Base-by-base conservation (phyloP, 1,140 invertebrate genomes). In the Sitophilus oryzae region DNA sequence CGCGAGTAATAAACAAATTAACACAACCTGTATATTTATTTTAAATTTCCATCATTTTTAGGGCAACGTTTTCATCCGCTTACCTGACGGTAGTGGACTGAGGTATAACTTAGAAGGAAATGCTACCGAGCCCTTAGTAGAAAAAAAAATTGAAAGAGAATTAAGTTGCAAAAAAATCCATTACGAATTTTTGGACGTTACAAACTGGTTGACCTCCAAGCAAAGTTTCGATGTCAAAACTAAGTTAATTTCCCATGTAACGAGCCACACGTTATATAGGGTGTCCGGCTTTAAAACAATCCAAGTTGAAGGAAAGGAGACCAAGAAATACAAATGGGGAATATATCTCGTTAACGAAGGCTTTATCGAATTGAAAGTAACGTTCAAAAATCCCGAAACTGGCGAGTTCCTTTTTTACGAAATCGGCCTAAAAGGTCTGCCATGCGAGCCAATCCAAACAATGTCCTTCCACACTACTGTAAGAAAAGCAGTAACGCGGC, bases 351-450 rank as follows among this genome's bases (percentile, higher is more conserved):
- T 66, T 8, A 66, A 66, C 35, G 58, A 61, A 47, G 61, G 56
- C 37, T 42, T 14, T 11, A 23, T 66, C 22, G 36, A 63, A 11
- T 61, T 66, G 15, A 59, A 57, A 44, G 64, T 64, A 42, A 23
- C 49, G 30, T 66, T 66, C 30, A 60, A 47, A 40, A 64, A 66
- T 40, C 40, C 52, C 14, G n/a, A 42, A 9, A 63, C 57, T 21
- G 49, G 50, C 15, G 63, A 65, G 44, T 66, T 61, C 37, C 14
- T 61, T 10, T 65, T 43, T 48, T 65, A 61, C 20, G 61, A 63
- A 35, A 38, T 66, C 14, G 34, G 10, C 9, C 44, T 65, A 10
- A 63, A 56, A 19, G 61, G 61, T 20, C 14, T 55, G 10, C 52
- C 62, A 37, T 37, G 59, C 21, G 53, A 54, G 14, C 37, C 52